Percentiles rank a stretch among this genome's conserved stretches.
Evolutionary conservation across 2,797 vertebrate genomes (phyloP).

Genomic region (Astyanax mexicanus): DNA sequence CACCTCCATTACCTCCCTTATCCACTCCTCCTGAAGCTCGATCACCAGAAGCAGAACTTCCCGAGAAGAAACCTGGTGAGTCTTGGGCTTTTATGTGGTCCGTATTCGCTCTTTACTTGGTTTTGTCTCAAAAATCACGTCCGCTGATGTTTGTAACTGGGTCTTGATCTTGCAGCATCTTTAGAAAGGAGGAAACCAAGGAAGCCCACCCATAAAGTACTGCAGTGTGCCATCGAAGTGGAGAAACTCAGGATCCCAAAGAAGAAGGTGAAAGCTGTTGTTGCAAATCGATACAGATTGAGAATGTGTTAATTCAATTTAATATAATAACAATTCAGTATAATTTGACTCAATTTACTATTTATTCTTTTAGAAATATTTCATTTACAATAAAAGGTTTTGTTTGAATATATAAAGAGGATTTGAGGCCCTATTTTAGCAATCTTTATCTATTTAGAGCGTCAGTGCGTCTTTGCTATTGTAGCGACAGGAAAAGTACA

Average conservation of each 20-base stretch:
- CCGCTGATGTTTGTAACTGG: background rate
- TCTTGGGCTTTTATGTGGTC: background rate
- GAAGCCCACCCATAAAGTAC: constrained; percentile 89
- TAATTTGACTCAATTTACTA: too few species aligned
- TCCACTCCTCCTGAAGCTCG: background rate
- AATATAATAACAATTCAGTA: too few species aligned
- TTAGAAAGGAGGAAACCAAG: constrained; percentile 89
- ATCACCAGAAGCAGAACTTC: background rate
- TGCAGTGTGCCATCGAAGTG: constrained; percentile 89
- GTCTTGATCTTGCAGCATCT: constrained; percentile 60
- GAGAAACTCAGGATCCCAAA: constrained; percentile 85
- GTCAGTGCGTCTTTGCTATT: too few species aligned
- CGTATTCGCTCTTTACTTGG: background rate
- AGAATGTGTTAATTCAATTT: too few species aligned
- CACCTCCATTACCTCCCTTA: background rate
- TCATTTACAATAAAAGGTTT: too few species aligned
- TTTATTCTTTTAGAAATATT: too few species aligned
- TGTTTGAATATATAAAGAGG: too few species aligned
- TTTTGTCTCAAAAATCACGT: background rate
- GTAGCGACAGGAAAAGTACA: too few species aligned
- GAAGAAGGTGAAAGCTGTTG: constrained; percentile 81
- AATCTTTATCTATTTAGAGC: too few species aligned
- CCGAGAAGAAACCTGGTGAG: constrained; percentile 50
- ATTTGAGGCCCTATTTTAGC: too few species aligned
- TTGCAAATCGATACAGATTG: too few species aligned